Evolutionary conservation across 2,797 vertebrate species (phyloP).

Genomic region (Orientallactaga sibirica): DNA sequence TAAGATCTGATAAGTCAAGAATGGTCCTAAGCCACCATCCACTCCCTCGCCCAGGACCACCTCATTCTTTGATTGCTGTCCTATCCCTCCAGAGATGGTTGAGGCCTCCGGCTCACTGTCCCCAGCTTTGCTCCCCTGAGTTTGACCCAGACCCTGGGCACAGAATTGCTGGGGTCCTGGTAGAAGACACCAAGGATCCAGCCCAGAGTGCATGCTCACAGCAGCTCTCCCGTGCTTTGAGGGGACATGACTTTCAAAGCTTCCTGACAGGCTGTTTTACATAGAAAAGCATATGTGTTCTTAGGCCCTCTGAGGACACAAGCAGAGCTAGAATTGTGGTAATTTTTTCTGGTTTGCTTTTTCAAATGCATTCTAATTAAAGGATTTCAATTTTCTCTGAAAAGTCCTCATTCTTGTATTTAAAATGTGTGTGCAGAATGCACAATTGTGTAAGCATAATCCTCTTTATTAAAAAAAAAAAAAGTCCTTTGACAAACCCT

Average conservation of each 20-base stretch:
- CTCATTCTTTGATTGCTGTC: background rate
- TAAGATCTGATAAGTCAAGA: background rate
- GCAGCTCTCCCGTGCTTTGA: background rate
- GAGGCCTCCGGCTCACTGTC: background rate
- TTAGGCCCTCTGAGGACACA: conserved; percentile 27
- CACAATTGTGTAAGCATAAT: conserved; percentile 37
- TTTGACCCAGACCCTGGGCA: background rate
- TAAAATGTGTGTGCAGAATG: conserved; percentile 37
- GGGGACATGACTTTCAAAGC: background rate
- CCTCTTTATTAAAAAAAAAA: conserved; percentile 12
- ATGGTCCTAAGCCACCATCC: background rate
- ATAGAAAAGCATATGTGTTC: background rate
- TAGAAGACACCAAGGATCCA: background rate
- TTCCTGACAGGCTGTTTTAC: background rate
- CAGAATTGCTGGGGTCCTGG: background rate
- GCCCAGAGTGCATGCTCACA: background rate
- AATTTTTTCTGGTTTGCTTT: conserved; percentile 6
- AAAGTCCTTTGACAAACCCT: conserved; percentile 21
- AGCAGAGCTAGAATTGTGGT: background rate
- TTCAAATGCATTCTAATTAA: conserved; percentile 62
- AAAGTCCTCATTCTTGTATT: conserved; percentile 41
- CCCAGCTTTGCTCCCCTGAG: background rate
- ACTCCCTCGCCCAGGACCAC: background rate
- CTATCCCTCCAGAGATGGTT: background rate
- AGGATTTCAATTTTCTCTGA: conserved; percentile 54